These are phyloP conservation scores for Hyppa rectilinea DNA, from an alignment of 2,888 invertebrate species.

Conservation along the genomic window DNA sequence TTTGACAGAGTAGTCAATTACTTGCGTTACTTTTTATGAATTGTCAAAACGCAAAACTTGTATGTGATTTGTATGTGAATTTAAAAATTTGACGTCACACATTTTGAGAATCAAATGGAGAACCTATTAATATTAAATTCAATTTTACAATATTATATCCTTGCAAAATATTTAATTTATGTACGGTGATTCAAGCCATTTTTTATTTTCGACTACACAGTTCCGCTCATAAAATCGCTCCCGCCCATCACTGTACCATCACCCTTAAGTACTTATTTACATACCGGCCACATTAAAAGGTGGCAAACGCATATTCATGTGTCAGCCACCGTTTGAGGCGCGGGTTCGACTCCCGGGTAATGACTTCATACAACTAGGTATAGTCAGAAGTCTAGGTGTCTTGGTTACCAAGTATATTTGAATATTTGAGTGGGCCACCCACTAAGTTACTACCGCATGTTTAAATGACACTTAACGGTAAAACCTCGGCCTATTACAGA, in stretches of 20 bases:
- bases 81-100: no score
- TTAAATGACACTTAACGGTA: not conserved
- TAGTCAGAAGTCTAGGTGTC: not conserved
- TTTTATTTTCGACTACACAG: not conserved
- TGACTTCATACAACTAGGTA: constrained; percentile 53
- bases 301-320: constrained; percentile 73
- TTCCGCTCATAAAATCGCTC: constrained; percentile 55
- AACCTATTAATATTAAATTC: no score
- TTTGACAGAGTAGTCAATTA: no score
- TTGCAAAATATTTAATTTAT: no score
- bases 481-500: not conserved
- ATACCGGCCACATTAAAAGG: constrained; percentile 72
- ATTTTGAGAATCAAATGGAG: no score
- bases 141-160: no score
- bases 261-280: constrained; percentile 66
- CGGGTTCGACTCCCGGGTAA: constrained; percentile 63
- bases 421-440: constrained; percentile 33
- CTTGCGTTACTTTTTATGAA: no score
- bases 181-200: no score
- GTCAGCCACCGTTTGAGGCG: constrained; percentile 67
- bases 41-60: no score
- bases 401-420: constrained; percentile 1
- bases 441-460: not conserved
- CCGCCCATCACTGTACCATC: constrained; percentile 27
- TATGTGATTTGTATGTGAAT: no score